Evolutionary conservation across 2,888 invertebrate genomes (phyloP).

Genomic region (Drosophila siamana): DNA sequence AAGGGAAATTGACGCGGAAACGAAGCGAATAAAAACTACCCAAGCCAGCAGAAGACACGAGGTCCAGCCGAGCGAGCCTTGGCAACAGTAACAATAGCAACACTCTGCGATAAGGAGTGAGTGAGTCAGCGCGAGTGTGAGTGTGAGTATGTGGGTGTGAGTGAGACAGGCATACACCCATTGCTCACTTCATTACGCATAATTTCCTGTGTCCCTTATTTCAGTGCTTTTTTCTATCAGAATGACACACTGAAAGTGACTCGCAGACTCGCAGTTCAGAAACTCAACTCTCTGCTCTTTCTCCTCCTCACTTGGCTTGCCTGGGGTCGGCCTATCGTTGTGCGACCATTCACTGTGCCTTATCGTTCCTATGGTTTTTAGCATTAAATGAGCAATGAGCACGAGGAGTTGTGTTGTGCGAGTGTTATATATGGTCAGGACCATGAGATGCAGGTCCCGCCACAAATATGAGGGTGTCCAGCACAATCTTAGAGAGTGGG

Average conservation of each 20-base stretch:
- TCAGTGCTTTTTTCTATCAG: slow-evolving; percentile 44
- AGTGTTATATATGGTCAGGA: slow-evolving; percentile 25
- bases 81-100: slow-evolving; percentile 53
- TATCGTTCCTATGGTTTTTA: slow-evolving; percentile 61
- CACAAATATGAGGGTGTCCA: slow-evolving; percentile 19
- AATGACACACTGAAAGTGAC: slow-evolving; percentile 52
- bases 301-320: neutral
- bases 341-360: slow-evolving; percentile 47
- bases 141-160: neutral
- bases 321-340: slow-evolving; percentile 35
- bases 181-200: slow-evolving; percentile 80
- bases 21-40: slow-evolving; percentile 79
- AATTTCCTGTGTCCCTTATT: slow-evolving; percentile 70
- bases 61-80: slow-evolving; percentile 44
- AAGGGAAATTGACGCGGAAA: slow-evolving; percentile 80
- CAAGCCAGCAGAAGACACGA: slow-evolving; percentile 39
- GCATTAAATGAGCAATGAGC: slow-evolving; percentile 60
- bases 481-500: neutral
- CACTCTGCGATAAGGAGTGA: slow-evolving; percentile 48
- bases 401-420: neutral
- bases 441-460: slow-evolving; percentile 28
- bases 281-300: neutral
- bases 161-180: slow-evolving; percentile 23
- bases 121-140: neutral
- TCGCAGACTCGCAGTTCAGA: slow-evolving; percentile 9